A percentile compares a stretch with the other conserved stretches of the same genome.
Evolutionary conservation across 2,113 vertebrate species (phyloP).

Genomic region (Sinocyclocheilus anshuiensis): DNA sequence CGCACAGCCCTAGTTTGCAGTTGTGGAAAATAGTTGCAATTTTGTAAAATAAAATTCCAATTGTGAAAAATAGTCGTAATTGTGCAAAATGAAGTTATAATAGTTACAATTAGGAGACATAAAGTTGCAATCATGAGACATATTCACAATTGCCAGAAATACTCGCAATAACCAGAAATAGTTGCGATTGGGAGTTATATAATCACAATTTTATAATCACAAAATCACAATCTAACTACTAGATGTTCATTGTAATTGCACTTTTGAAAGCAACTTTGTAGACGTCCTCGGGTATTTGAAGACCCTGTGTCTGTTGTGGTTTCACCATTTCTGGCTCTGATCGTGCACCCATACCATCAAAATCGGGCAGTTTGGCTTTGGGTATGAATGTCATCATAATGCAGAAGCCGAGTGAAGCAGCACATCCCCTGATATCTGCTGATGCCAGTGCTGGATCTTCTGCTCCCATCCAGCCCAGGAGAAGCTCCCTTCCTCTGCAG

Average conservation of each 20-base stretch:
- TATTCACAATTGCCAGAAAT: too few relatives aligned
- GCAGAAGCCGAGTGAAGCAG: background rate
- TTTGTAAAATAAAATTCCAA: background rate
- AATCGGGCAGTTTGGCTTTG: background rate
- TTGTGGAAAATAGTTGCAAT: background rate
- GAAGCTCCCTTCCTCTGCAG: conserved; percentile 41
- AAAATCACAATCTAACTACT: too few relatives aligned
- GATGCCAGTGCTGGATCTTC: conserved; percentile 23
- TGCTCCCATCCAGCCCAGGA: conserved; percentile 24
- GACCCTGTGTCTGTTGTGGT: background rate
- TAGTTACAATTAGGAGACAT: background rate
- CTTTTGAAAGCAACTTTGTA: background rate
- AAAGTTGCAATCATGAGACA: background rate
- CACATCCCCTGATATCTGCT: conserved; percentile 25
- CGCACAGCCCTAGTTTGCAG: too few relatives aligned
- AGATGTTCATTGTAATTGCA: background rate
- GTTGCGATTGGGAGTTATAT: background rate
- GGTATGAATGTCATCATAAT: background rate
- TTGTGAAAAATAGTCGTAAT: background rate
- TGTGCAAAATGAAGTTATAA: background rate
- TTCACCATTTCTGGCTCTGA: background rate
- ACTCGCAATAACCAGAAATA: too few relatives aligned
- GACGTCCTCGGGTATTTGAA: background rate
- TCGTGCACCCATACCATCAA: background rate
- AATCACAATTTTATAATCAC: background rate